Percentiles rank a stretch among this genome's conserved stretches.
Evolutionary conservation across 2,797 vertebrate genomes (phyloP).

Genomic region (Phrynocephalus guinanensis): DNA sequence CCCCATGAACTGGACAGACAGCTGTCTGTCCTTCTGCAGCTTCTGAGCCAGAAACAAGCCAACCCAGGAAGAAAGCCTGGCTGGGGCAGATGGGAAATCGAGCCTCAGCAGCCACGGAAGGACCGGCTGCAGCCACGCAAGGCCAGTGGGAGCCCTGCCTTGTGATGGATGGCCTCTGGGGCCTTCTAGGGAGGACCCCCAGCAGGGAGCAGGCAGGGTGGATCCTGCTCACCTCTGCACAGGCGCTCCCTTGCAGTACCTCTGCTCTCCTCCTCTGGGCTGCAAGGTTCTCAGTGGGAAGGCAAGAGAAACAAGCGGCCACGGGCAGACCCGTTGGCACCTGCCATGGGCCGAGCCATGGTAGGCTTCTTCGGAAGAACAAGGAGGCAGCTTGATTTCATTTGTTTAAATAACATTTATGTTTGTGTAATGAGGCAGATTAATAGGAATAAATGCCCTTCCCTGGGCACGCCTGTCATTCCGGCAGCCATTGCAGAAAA

Average conservation of each 20-base stretch:
- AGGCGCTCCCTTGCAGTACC: too few species aligned
- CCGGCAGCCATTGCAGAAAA: background rate
- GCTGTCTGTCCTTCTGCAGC: background rate
- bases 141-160: too few species aligned
- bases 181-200: too few species aligned
- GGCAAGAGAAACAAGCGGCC: background rate
- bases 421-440: slow-evolving; percentile 30
- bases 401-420: slow-evolving; percentile 25
- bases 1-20: fast-evolving
- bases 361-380: slow-evolving; percentile 1
- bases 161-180: too few species aligned
- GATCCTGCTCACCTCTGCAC: too few species aligned
- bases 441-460: slow-evolving; percentile 31
- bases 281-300: background rate
- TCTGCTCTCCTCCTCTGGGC: fast-evolving
- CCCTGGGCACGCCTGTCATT: slow-evolving; percentile 6
- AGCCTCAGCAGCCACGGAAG: too few species aligned
- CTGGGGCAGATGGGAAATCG: background rate
- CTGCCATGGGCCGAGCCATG: background rate
- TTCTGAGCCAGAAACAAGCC: too few species aligned
- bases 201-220: too few species aligned
- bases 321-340: background rate
- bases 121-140: too few species aligned
- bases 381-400: slow-evolving; percentile 22
- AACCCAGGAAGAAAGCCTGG: background rate